Evolutionary conservation across 1,140 invertebrate species (phyloP).

Genomic region (Chlorops oryzae): DNA sequence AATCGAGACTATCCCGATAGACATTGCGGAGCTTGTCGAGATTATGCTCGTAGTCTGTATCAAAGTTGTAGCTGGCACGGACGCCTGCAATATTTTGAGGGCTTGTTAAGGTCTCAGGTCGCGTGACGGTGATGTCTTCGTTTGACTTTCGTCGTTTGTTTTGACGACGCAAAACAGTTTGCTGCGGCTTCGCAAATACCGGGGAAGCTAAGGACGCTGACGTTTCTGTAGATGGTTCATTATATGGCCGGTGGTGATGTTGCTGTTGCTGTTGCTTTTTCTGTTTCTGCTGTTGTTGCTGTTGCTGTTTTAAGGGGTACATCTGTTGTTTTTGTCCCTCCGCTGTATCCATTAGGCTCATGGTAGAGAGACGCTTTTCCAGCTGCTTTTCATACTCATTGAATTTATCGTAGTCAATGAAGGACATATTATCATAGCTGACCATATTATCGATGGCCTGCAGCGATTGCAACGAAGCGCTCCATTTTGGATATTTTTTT

Average conservation of each 20-base stretch:
- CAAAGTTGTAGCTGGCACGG: conserved; percentile 27
- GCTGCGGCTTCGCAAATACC: conserved; percentile 12
- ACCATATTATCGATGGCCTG: conserved; percentile 48
- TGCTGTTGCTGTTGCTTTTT: conserved; percentile 10
- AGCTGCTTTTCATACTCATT: conserved; percentile 44
- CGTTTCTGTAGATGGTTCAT: neutral
- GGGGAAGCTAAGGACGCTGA: conserved; percentile 12
- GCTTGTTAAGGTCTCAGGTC: too few species aligned
- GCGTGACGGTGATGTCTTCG: conserved; percentile 16
- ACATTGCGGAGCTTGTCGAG: conserved; percentile 38
- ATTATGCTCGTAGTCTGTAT: conserved; percentile 38
- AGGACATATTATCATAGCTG: conserved; percentile 46
- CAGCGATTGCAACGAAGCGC: conserved; percentile 42
- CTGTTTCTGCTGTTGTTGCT: conserved; percentile 14
- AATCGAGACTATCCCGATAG: conserved; percentile 41
- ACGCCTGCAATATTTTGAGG: conserved; percentile 20
- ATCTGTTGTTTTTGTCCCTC: conserved; percentile 6
- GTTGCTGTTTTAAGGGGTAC: conserved; percentile 20
- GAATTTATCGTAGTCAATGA: conserved; percentile 47
- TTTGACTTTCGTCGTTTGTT: too few species aligned
- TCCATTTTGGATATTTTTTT: conserved; percentile 44
- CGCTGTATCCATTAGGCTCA: conserved; percentile 31
- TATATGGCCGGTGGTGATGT: conserved; percentile 15
- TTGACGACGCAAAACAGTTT: conserved; percentile 27
- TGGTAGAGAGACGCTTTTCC: conserved; percentile 35